Conservation (phyloP, 2,888 invertebrate species). For the Pammene fasciana region DNA sequence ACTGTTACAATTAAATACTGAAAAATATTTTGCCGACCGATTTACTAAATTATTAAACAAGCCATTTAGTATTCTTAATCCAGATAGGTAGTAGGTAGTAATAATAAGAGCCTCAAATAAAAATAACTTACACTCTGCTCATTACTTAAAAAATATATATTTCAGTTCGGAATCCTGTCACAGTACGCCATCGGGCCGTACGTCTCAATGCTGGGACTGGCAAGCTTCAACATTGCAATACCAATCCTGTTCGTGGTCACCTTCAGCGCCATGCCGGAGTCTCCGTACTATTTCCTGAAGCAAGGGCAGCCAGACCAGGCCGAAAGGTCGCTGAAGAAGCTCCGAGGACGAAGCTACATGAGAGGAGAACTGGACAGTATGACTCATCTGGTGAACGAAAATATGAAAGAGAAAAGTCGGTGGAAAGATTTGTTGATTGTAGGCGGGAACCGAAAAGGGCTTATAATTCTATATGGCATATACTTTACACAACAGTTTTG, state of each 20-base stretch:
- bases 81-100: background rate
- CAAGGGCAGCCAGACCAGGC: constrained; percentile 79
- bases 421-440: constrained; percentile 77
- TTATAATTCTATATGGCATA: constrained; percentile 83
- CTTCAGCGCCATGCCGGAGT: constrained; percentile 86
- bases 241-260: constrained; percentile 82
- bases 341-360: constrained; percentile 82
- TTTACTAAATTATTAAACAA: too few relatives aligned
- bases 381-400: constrained; percentile 78
- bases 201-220: constrained; percentile 81
- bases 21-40: too few relatives aligned
- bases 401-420: constrained; percentile 77
- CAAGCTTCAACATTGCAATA: constrained; percentile 81
- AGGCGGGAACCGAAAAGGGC: constrained; percentile 80
- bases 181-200: constrained; percentile 85
- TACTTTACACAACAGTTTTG: constrained; percentile 86
- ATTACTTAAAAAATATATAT: constrained; percentile 45
- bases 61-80: background rate
- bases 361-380: constrained; percentile 81
- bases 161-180: constrained; percentile 83
- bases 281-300: constrained; percentile 84
- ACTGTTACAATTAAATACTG: too few relatives aligned
- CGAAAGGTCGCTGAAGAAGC: constrained; percentile 79
- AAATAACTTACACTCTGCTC: background rate
- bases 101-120: background rate